Conservation (phyloP, 2,797 vertebrate genomes). For the Ictinia mississippiensis region DNA sequence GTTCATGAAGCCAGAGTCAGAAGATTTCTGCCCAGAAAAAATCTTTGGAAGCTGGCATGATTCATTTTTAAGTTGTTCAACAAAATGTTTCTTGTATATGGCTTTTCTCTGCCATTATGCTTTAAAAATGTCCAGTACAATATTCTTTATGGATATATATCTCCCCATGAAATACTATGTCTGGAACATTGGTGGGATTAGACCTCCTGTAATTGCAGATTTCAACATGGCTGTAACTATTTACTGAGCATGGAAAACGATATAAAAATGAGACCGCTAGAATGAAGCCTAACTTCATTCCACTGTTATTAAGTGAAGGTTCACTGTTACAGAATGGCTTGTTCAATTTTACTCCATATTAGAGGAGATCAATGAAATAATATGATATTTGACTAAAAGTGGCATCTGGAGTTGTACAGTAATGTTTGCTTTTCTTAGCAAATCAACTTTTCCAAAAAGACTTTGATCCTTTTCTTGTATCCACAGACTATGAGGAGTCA, state of each 20-base stretch:
- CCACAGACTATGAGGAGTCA: conserved; percentile 19
- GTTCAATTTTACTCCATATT: conserved; percentile 14
- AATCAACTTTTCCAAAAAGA: background rate
- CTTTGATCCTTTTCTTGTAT: conserved; percentile 43
- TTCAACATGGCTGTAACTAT: background rate
- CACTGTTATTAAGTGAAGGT: background rate
- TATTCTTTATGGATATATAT: background rate
- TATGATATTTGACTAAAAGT: conserved; percentile 1
- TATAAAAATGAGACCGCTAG: background rate
- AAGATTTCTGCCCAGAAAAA: background rate
- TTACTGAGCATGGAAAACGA: background rate
- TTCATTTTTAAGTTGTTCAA: background rate
- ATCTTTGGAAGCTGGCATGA: background rate
- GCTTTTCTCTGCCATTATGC: background rate
- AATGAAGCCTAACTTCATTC: background rate
- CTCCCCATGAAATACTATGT: background rate
- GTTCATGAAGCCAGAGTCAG: background rate
- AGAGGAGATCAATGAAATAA: conserved; percentile 31
- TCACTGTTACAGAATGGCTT: conserved; percentile 23
- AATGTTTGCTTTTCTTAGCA: conserved; percentile 47
- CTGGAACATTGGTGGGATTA: background rate
- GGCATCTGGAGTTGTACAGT: background rate
- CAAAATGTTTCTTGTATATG: background rate
- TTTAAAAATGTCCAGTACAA: background rate
- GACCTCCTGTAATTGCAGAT: background rate